A percentile compares a stretch with the other conserved stretches of the same genome.
These are phyloP conservation scores for Notothenia rossii DNA, from an alignment of 2,113 vertebrate genomes.

Conservation along the genomic window DNA sequence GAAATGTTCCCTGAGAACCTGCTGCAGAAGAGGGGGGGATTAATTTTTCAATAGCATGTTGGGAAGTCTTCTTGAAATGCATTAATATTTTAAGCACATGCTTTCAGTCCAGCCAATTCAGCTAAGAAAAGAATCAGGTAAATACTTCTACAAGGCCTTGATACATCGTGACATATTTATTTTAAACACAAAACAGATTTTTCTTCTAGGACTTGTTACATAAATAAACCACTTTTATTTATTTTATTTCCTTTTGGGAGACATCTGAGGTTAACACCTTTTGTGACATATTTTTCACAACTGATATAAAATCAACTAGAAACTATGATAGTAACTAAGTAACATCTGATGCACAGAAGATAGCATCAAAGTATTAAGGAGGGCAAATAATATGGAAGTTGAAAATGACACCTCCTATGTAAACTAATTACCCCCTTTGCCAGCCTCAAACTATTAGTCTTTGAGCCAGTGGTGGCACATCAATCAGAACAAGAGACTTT, in stretches of 20 bases:
- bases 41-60: slow-evolving; percentile 69
- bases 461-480: slow-evolving; percentile 12
- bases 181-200: neutral
- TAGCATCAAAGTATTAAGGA: slow-evolving; percentile 5
- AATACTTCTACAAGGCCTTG: slow-evolving; percentile 8
- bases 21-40: slow-evolving; percentile 43
- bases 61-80: slow-evolving; percentile 27
- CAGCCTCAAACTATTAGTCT: slow-evolving; percentile 25
- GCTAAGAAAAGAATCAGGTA: slow-evolving; percentile 44
- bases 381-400: slow-evolving; percentile 8
- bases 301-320: neutral
- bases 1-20: slow-evolving; percentile 21
- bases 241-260: neutral
- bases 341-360: slow-evolving; percentile 4
- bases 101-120: slow-evolving; percentile 57
- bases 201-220: slow-evolving; percentile 1
- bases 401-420: slow-evolving; percentile 20
- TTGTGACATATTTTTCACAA: neutral
- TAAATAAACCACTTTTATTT: slow-evolving; percentile 4
- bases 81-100: slow-evolving; percentile 69
- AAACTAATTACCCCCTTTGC: neutral
- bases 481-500: slow-evolving; percentile 11
- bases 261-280: neutral
- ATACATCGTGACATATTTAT: slow-evolving; percentile 10
- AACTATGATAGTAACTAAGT: neutral